These are phyloP conservation scores for Planococcus citri DNA, from an alignment of 1,140 invertebrate species.

Conservation along the genomic window DNA sequence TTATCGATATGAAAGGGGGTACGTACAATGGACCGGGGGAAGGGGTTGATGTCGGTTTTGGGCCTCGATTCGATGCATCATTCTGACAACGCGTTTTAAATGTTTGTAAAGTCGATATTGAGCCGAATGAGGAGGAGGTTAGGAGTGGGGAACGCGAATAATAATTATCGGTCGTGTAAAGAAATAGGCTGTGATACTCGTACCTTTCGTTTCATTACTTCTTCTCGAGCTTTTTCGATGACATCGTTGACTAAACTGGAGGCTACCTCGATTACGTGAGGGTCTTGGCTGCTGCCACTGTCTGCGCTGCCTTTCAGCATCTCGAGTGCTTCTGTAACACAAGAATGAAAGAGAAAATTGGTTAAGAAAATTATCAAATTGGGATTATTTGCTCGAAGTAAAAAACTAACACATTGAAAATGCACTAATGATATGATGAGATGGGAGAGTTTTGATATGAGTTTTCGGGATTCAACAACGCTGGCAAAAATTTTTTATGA, in stretches of 20 bases:
- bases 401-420: too few relatives aligned
- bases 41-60: too few relatives aligned
- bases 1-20: neutral
- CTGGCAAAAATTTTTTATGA: too few relatives aligned
- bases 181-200: neutral
- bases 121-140: neutral
- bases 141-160: neutral
- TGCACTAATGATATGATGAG: too few relatives aligned
- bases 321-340: neutral
- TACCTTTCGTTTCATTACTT: constrained; percentile 12
- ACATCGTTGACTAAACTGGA: constrained; percentile 7
- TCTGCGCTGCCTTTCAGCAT: neutral
- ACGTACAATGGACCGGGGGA: too few relatives aligned
- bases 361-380: too few relatives aligned
- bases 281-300: constrained; percentile 10
- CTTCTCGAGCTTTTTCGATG: constrained; percentile 13
- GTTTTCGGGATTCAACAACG: too few relatives aligned
- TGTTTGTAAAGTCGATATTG: neutral
- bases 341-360: too few relatives aligned
- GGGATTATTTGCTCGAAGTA: too few relatives aligned
- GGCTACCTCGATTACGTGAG: constrained; percentile 3
- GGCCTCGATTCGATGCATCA: neutral
- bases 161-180: neutral
- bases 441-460: too few relatives aligned
- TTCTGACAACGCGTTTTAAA: neutral